Evolutionary conservation across 2,888 invertebrate genomes (phyloP), one percentile per base, ranked within the genome.

Genomic region (Catonia carolina): DNA sequence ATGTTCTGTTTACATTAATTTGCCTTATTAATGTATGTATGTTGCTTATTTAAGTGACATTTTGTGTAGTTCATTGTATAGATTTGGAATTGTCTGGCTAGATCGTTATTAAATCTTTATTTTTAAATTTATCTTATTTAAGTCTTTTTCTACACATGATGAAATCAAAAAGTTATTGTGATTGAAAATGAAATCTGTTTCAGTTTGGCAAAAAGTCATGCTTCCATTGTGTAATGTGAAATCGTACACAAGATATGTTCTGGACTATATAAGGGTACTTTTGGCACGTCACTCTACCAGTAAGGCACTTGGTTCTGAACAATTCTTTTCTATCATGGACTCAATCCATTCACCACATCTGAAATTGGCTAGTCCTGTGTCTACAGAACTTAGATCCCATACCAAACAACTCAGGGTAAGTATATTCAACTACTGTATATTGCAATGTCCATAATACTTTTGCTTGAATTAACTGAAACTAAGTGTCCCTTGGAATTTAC

Each of bases 161-260:
- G n/a, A n/a, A n/a, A n/a, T n/a, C n/a, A n/a, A n/a, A n/a, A n/a
- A n/a, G n/a, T n/a, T n/a, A n/a, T n/a, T n/a, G n/a, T n/a, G n/a
- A n/a, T n/a, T n/a, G n/a, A n/a, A n/a, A n/a, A n/a, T n/a, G n/a
- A n/a, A n/a, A n/a, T n/a, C n/a, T n/a, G n/a, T 78, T 74, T 50
- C 69, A 83, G 83, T 83, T 12, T 89, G 88, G 83, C 82, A 84
- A 71, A 85, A 87, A 60, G 72, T 86, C 1, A 86, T 87, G 79
- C 72, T 83, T 36, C 85, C 87, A 0, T 73, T 86, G 67, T 73
- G 87, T 42, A 86, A 86, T 63, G 72, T 85, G 70, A 85, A 83
- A 68, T 82, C 78, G 67, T 88, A 86, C 65, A 77, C 83, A 0
- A 80, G 78, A 62, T 85, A 81, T 70, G 77, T 85, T 31, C 71